Percentiles rank a stretch among this genome's conserved stretches.
Conservation (phyloP, 2,113 vertebrate species). For the Neoarius graeffei region DNA sequence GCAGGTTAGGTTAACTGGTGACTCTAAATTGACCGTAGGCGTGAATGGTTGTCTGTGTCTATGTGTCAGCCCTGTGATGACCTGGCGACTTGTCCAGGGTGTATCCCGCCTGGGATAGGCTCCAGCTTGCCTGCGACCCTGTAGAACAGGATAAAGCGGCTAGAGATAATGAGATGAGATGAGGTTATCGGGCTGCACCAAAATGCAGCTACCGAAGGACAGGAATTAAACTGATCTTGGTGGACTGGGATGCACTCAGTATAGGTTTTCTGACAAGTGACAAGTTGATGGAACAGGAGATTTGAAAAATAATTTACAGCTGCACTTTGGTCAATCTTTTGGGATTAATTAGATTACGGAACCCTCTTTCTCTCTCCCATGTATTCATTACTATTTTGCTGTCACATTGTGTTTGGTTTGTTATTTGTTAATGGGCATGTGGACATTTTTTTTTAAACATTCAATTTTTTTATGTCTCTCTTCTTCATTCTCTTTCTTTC, state of each 20-base stretch:
- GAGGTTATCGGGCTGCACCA: not conserved
- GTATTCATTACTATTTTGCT: not conserved
- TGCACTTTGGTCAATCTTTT: not conserved
- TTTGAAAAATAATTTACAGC: not conserved
- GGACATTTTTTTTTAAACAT: not conserved
- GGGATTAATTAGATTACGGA: not conserved
- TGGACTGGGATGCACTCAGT: not conserved
- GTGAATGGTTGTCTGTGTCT: no score
- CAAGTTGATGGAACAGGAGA: slow-evolving; percentile 3
- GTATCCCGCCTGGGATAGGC: no score
- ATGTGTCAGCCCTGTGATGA: no score
- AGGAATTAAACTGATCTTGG: not conserved
- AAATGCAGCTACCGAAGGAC: not conserved
- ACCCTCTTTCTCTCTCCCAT: not conserved
- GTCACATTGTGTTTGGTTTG: not conserved
- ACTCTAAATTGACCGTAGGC: no score
- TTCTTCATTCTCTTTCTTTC: not conserved
- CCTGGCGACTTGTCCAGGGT: no score
- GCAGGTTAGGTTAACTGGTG: no score
- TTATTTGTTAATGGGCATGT: not conserved
- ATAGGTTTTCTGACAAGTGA: not conserved
- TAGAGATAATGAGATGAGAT: no score
- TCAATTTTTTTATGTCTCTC: not conserved
- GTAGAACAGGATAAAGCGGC: no score
- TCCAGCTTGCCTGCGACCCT: no score